A percentile compares a stretch with the other conserved stretches of the same genome.
phyloP scores from a whole-genome alignment of 2,113 vertebrate species.

The Aphelocoma coerulescens region DNA sequence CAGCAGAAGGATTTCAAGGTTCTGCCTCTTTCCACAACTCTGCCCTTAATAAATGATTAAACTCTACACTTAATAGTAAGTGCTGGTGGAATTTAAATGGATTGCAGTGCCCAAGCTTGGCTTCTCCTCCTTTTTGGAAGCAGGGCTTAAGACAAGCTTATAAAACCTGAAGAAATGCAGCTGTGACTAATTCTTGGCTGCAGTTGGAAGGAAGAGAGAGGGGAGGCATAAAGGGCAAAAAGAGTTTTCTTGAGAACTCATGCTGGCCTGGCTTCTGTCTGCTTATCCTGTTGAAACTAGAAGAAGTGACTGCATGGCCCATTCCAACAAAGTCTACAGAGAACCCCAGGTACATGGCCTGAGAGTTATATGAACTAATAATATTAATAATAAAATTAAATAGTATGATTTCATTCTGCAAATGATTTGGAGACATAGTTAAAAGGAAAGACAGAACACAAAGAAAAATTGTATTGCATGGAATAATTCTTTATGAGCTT shows the following conservation, averaged over 20 bases:
- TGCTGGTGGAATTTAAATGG: neutral
- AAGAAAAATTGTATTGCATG: slow-evolving; percentile 34
- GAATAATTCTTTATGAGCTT: neutral
- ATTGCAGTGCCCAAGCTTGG: neutral
- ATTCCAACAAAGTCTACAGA: neutral
- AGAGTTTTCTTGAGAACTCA: neutral
- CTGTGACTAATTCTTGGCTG: slow-evolving; percentile 26
- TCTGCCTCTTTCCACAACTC: neutral
- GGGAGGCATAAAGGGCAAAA: neutral
- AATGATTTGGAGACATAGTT: neutral
- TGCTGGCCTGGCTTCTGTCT: neutral
- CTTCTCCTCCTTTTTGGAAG: slow-evolving; percentile 18
- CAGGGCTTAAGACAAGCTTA: neutral
- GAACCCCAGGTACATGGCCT: neutral
- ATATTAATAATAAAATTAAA: slow-evolving; percentile 27
- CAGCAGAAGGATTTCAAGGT: neutral
- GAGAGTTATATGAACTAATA: slow-evolving; percentile 6
- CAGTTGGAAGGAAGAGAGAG: neutral
- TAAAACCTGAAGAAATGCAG: slow-evolving; percentile 37
- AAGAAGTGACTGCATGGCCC: neutral
- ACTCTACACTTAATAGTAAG: neutral
- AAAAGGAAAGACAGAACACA: slow-evolving; percentile 32
- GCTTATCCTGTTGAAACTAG: neutral
- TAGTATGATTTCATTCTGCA: slow-evolving; percentile 44
- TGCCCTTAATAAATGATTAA: slow-evolving; percentile 37